Conservation (phyloP, 2,797 vertebrate genomes). For the Hybognathus amarus region DNA sequence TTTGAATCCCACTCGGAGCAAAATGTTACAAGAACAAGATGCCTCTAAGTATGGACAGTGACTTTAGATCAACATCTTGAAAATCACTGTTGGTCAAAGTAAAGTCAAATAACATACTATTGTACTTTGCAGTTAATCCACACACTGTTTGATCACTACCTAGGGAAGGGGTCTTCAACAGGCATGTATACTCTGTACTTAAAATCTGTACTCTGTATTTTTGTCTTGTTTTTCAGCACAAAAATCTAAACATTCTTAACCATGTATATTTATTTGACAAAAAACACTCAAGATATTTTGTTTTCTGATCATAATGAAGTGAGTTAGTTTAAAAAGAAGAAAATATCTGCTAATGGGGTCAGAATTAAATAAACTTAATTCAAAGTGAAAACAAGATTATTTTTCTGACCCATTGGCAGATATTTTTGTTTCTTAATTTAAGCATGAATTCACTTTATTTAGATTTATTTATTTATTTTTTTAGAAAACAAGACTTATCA, state of each 20-base stretch:
- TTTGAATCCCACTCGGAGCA: background rate
- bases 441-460: background rate
- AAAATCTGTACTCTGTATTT: background rate
- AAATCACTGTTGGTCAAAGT: slow-evolving; percentile 68
- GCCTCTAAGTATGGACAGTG: slow-evolving; percentile 58
- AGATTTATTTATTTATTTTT: background rate
- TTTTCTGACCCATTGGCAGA: background rate
- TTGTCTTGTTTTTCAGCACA: background rate
- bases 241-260: background rate
- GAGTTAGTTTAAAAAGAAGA: background rate
- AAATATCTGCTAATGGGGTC: background rate
- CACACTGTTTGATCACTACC: background rate
- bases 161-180: background rate
- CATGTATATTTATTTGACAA: background rate
- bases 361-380: background rate
- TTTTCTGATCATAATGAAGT: background rate
- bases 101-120: slow-evolving; percentile 1
- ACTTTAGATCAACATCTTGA: slow-evolving; percentile 41
- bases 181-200: background rate
- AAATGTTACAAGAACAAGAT: slow-evolving; percentile 37
- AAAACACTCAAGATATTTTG: background rate
- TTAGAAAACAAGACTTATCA: background rate
- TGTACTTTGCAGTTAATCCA: slow-evolving; percentile 7
- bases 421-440: background rate
- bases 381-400: background rate